Evolutionary conservation across 2,113 vertebrate genomes (phyloP), one percentile per base, ranked within the genome.

Genomic region (Mesembrinibis cayennensis): DNA sequence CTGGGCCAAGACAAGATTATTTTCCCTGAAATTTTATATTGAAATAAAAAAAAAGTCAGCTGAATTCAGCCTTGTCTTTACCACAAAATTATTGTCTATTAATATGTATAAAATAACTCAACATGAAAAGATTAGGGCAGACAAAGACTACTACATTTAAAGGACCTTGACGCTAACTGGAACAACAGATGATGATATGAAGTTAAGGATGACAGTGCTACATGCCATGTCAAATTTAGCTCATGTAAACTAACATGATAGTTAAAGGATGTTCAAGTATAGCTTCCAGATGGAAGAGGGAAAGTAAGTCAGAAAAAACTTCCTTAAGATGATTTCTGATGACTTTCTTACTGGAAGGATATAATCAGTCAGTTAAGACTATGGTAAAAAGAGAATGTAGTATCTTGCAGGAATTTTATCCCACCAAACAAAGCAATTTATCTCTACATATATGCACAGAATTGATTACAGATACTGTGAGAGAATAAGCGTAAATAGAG

Each of bases 121-220:
- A 25, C 1, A 6, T 58, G 38, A 87, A 91, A 85, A 84, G 34
- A 87, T 61, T 17, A 76, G 73, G 58, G 56, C 30, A 93, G 58
- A 91, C 76, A 78, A 87, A 86, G 66, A 61, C 36, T 58, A 69
- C 50, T 89, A 27, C 65, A 59, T 52, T 81, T 70, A 93, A 89
- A 92, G 40, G 47, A 84, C 32, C 36, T 61, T 45, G n/a, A 93
- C 76, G 19, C n/a, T 91, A 93, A 72, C 47, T 56, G 69, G 56
- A 95, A 91, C 45, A 92, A 90, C 38, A 89, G 56, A 96, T 16
- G 82, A 92, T 87, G 44, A 94, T 42, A 93, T 0, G 1, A 95
- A 96, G 74, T 87, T 91, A 96, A 79, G 62, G 80, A 93, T 62
- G 78, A 93, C 77, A 95, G 20, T 58, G 40, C 77, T 95, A 93